Base-by-base conservation (phyloP, 2,113 vertebrate genomes). In the Vidua chalybeata region DNA sequence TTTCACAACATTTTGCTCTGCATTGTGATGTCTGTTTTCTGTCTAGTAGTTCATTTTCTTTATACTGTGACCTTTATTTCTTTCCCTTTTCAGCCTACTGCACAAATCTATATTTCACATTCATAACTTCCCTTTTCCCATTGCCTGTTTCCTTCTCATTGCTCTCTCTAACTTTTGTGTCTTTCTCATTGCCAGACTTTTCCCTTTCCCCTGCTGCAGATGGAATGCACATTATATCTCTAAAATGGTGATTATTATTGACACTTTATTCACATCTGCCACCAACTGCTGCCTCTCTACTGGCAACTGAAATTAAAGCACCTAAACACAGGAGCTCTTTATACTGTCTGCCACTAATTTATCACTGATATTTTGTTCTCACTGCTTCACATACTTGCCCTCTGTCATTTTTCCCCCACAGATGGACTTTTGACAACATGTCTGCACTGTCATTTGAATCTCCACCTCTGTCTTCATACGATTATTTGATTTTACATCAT, bases 341-440 rank as follows among this genome's bases (percentile, higher is more conserved):
- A 8, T 33, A 12, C 5, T 6, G 4, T 39, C 30, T 87, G 15
- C 17, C 55, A 12, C 10, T 48, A 56, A 77, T 10, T 77, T 62
- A 24, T 5, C 48, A 58, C 6, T 52, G 56, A 41, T 56, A 49
- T 52, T 75, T 26, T 52, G 17, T 59, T 37, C 11, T 54, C 31
- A 27, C 7, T 49, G 33, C n/a, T 12, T 85, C 61, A 64, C 20
- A 11, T 33, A 28, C 20, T n/a, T 0, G 0, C 43, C 28, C 13
- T 59, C 45, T 72, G 22, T 49, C 3, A 71, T 78, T 74, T 46
- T 77, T 62, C n/a, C 4, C 33, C 13, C 49, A 16, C 8, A 54
- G 31, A 24, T 43, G 9, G 37, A 21, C 9, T 77, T 89, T 16
- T 81, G 22, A 35, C 13, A 28, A 18, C 6, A 9, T 21, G 4